phyloP scores from a whole-genome alignment of 2,797 vertebrate genomes.

The Phrynocephalus vlangalii region DNA sequence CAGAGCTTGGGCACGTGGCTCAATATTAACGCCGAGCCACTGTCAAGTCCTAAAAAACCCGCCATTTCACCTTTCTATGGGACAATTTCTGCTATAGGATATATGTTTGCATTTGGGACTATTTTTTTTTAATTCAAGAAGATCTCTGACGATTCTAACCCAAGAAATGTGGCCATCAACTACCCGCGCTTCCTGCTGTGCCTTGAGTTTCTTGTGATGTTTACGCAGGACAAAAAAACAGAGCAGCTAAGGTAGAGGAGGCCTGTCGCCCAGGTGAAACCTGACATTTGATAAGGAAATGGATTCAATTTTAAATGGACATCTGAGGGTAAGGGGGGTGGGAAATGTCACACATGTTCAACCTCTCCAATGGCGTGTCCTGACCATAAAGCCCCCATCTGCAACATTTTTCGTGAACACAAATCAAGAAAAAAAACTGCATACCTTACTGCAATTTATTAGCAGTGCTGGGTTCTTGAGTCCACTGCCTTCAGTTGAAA shows the following conservation, averaged over 20 bases:
- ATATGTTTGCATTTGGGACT: too few relatives aligned
- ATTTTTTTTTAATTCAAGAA: too few relatives aligned
- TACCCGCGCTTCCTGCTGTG: too few relatives aligned
- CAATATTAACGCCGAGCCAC: not conserved
- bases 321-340: too few relatives aligned
- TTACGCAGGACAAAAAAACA: not conserved
- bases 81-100: not conserved
- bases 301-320: not conserved
- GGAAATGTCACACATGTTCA: not conserved
- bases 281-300: not conserved
- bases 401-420: not conserved
- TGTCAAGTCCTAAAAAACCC: not conserved
- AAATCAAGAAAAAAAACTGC: constrained; percentile 44
- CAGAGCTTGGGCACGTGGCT: not conserved
- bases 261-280: not conserved
- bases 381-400: not conserved
- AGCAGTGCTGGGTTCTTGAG: constrained; percentile 86
- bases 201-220: not conserved
- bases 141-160: too few relatives aligned
- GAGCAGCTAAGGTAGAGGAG: not conserved
- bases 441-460: constrained; percentile 90
- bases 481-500: constrained; percentile 73
- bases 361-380: not conserved
- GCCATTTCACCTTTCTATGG: not conserved
- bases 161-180: too few relatives aligned